Conservation (phyloP, 2,888 invertebrate species). For the Odontothrips loti region DNA sequence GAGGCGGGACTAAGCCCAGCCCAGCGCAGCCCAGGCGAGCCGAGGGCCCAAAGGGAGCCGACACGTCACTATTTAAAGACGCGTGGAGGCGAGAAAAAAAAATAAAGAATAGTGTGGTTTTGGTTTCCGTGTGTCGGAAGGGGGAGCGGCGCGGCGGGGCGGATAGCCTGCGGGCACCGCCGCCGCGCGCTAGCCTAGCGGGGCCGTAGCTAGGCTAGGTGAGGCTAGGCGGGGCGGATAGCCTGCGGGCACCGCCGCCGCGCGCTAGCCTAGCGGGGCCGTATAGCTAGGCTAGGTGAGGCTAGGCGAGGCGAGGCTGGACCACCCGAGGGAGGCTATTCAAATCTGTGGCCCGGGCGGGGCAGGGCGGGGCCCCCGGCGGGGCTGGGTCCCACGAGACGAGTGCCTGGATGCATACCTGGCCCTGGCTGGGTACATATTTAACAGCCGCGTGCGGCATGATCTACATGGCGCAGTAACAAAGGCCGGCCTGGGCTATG, state of each 20-base stretch:
- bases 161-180: constrained; percentile 3
- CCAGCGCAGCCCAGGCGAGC: background rate
- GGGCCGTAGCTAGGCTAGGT: too few relatives aligned
- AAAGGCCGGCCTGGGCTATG: background rate
- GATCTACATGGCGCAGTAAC: background rate
- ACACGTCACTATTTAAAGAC: background rate
- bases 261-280: too few relatives aligned
- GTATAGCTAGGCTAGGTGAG: too few relatives aligned
- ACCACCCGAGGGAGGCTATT: constrained; percentile 25
- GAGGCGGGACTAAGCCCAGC: background rate
- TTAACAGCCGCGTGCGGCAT: background rate
- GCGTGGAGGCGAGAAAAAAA: constrained; percentile 5
- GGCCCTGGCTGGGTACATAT: constrained; percentile 5
- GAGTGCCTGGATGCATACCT: background rate
- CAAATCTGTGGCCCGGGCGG: background rate
- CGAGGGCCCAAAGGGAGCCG: background rate
- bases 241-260: background rate
- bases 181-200: too few relatives aligned
- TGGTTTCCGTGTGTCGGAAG: constrained; percentile 1
- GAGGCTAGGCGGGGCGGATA: too few relatives aligned
- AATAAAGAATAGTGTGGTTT: constrained; percentile 3
- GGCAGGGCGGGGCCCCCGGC: background rate
- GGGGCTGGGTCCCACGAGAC: background rate
- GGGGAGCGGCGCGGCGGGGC: background rate
- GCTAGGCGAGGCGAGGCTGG: background rate